Evolutionary conservation across 2,888 invertebrate genomes (phyloP), one percentile per base, ranked within the genome.

Genomic region (Orgyia antiqua): DNA sequence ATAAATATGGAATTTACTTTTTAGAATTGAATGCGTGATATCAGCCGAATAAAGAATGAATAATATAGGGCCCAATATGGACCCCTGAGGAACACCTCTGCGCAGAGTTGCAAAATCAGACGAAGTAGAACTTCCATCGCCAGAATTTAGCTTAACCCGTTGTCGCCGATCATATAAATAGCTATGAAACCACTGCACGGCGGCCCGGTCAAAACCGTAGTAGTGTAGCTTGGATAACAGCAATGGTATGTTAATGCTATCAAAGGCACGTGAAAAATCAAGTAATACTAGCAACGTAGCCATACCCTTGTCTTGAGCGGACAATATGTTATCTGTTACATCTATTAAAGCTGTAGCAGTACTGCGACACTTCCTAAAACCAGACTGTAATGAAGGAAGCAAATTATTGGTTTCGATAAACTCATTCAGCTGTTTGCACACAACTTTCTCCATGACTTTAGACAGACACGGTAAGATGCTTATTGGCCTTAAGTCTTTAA

Each of bases 11-110:
- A 2, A 25, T 3, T 15, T 8, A 9, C 12, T 15, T 2, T 12
- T 2, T 4, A 10, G 3, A 4, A 23, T 23, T 10, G 2, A n/a
- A 11, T 24, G 7, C 6, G 8, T 11, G 11, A 24, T 24, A 10
- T 24, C 24, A 7, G 23, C 23, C 2, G 4, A 10, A 10, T 23
- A 23, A 3, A 23, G 3, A 10, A 23, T 10, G 11, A 23, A 23
- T 2, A 23, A 10, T 4, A 23, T 7, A 12, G 10, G 9, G 1
- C 5, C 24, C 30, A 46, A 13, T 17, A 24, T 32, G 20, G 13
- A 3, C 6, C 39, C 33, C 40, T 21, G 36, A 12, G 13, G 15
- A 4, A 28, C 9, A 6, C 27, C 23, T n/a, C 10, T 9, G n/a
- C n/a, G n/a, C 9, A 0, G 2, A 1, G 21, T 13, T 8, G 12